Conservation (phyloP, 2,888 invertebrate species). For the Microctonus aethiopoides region DNA sequence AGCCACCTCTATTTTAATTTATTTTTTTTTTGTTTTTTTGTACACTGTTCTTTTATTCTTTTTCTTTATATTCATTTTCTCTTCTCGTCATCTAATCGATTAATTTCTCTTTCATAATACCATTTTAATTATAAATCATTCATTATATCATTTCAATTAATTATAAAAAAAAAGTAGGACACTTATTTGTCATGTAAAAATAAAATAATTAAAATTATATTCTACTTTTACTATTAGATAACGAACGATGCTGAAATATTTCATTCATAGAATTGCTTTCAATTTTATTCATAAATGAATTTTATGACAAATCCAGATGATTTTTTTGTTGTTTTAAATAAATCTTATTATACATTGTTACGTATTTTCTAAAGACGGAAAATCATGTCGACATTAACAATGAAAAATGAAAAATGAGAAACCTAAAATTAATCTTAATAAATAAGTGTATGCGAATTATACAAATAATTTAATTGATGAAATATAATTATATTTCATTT, state of each 20-base stretch:
- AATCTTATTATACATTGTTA: too few relatives aligned
- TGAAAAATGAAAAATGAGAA: too few relatives aligned
- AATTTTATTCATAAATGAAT: too few relatives aligned
- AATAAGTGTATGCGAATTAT: too few relatives aligned
- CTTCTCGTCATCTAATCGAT: background rate
- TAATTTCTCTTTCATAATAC: background rate
- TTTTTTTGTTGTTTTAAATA: background rate
- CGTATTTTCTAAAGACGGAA: too few relatives aligned
- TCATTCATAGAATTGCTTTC: background rate
- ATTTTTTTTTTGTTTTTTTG: background rate
- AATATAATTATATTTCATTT: too few relatives aligned
- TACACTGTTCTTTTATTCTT: background rate
- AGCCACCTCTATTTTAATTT: background rate
- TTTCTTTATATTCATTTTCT: background rate
- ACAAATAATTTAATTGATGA: too few relatives aligned
- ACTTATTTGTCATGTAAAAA: background rate
- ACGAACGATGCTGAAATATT: background rate
- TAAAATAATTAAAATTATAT: background rate
- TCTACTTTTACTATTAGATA: slow-evolving; percentile 6
- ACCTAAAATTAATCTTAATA: too few relatives aligned
- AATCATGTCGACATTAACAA: too few relatives aligned
- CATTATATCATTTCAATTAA: background rate
- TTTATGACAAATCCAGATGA: background rate
- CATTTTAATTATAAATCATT: background rate
- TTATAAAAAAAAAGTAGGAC: background rate